A percentile compares a stretch with the other conserved stretches of the same genome.
These are phyloP conservation scores for Atta colombica DNA, from an alignment of 1,140 invertebrate genomes.

Conservation along the genomic window DNA sequence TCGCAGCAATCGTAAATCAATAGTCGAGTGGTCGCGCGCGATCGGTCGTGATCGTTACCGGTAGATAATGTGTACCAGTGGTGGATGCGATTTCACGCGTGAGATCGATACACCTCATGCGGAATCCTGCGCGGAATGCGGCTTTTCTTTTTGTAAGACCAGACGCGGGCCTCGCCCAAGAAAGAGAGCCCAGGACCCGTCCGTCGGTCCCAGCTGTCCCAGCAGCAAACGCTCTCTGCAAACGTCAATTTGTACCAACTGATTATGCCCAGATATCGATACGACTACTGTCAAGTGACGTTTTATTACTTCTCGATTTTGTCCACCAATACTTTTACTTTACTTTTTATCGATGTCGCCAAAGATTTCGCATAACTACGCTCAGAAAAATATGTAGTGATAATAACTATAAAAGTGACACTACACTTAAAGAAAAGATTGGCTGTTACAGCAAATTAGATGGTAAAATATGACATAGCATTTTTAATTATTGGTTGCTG, in stretches of 20 bases:
- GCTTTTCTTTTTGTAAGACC: slow-evolving; percentile 68
- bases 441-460: too few relatives aligned
- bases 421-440: too few relatives aligned
- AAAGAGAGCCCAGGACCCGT: slow-evolving; percentile 5
- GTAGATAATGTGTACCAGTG: slow-evolving; percentile 59
- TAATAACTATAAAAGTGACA: too few relatives aligned
- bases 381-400: not conserved
- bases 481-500: too few relatives aligned
- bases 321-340: not conserved
- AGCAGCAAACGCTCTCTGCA: slow-evolving; percentile 9
- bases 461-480: too few relatives aligned
- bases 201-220: too few relatives aligned
- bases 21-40: slow-evolving; percentile 33
- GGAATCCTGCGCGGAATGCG: slow-evolving; percentile 71
- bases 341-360: not conserved
- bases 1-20: slow-evolving; percentile 68
- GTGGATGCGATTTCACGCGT: slow-evolving; percentile 74
- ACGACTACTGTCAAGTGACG: slow-evolving; percentile 17
- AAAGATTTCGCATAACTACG: not conserved
- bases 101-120: slow-evolving; percentile 69
- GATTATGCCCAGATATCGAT: slow-evolving; percentile 47
- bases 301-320: slow-evolving; percentile 14
- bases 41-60: slow-evolving; percentile 51
- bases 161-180: slow-evolving; percentile 69
- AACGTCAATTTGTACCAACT: slow-evolving; percentile 52